Conservation (phyloP, 2,797 vertebrate species). For the Hipposideros larvatus region DNA sequence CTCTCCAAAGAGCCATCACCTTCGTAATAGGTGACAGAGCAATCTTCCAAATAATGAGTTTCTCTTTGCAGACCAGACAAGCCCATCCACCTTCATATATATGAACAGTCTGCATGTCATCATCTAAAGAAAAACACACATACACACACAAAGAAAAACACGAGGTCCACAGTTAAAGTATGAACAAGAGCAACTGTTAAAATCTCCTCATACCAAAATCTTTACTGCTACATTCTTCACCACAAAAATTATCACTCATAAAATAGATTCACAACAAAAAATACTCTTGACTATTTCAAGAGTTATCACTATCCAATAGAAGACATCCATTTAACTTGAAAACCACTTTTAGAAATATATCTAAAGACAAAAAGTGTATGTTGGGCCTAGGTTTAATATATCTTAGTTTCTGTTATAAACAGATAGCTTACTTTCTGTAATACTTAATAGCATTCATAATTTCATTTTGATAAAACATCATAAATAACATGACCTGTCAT, state of each 20-base stretch:
- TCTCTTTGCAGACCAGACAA: constrained; percentile 95
- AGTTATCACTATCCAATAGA: neutral
- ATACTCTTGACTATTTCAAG: neutral
- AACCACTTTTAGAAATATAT: constrained; percentile 27
- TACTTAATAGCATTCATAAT: neutral
- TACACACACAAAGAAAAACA: neutral
- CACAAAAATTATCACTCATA: neutral
- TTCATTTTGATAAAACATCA: constrained; percentile 25
- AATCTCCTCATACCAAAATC: neutral
- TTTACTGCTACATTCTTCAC: constrained; percentile 16
- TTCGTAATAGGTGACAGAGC: constrained; percentile 94
- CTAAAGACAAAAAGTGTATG: neutral
- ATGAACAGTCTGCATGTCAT: constrained; percentile 93
- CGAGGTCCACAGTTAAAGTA: neutral
- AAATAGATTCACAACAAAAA: constrained; percentile 24
- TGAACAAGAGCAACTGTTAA: neutral
- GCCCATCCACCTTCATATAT: constrained; percentile 96
- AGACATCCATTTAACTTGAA: neutral
- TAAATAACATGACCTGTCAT: neutral
- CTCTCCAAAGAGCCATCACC: constrained; percentile 87
- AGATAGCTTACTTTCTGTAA: neutral
- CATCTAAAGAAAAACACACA: constrained; percentile 82
- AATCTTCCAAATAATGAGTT: constrained; percentile 97
- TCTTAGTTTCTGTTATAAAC: constrained; percentile 36
- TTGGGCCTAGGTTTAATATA: neutral